Evolutionary conservation across 2,113 vertebrate genomes (phyloP).

Genomic region (Andinoacara biseriatus): DNA sequence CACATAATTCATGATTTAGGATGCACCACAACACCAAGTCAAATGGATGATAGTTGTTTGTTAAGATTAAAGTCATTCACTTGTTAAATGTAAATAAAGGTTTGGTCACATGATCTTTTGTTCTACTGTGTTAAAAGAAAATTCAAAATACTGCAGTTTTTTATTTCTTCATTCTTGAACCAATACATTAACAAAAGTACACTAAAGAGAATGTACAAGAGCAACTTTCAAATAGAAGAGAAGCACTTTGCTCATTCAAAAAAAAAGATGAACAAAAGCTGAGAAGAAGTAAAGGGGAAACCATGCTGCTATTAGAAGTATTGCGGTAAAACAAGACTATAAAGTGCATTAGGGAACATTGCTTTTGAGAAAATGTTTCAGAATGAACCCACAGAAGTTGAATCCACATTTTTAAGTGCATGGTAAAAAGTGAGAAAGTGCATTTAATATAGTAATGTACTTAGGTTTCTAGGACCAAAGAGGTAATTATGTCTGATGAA

Average conservation of each 20-base stretch:
- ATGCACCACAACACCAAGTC: conserved; percentile 52
- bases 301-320: too few species aligned
- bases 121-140: conserved; percentile 10
- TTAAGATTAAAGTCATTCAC: conserved; percentile 56
- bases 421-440: too few species aligned
- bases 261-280: not conserved
- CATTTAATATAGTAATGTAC: too few species aligned
- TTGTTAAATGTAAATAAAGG: conserved; percentile 79
- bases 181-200: not conserved
- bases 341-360: too few species aligned
- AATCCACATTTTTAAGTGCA: too few species aligned
- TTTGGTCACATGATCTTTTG: conserved; percentile 63
- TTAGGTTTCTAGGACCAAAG: too few species aligned
- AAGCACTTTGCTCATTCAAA: not conserved
- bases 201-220: not conserved
- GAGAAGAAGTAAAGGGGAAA: not conserved
- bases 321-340: too few species aligned
- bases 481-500: too few species aligned
- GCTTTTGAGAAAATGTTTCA: too few species aligned
- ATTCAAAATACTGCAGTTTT: not conserved
- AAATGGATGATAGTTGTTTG: conserved; percentile 57
- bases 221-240: not conserved
- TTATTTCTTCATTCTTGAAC: not conserved
- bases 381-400: too few species aligned
- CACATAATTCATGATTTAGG: conserved; percentile 49